Evolutionary conservation across 2,797 vertebrate genomes (phyloP).

Genomic region (Hipposideros larvatus): DNA sequence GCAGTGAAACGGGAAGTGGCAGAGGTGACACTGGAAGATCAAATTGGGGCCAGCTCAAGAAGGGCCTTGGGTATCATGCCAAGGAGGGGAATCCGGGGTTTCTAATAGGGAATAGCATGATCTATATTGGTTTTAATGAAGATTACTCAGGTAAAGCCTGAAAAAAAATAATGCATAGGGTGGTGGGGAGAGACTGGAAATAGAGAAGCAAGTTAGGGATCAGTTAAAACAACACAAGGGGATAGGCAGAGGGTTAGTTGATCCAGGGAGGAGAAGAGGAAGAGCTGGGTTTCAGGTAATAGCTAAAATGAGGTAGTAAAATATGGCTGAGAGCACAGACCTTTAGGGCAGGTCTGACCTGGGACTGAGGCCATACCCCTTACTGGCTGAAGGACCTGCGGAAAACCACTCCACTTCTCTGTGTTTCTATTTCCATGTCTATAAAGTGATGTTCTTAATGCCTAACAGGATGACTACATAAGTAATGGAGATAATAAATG

Average conservation of each 20-base stretch:
- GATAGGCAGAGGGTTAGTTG: not conserved
- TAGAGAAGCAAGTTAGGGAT: not conserved
- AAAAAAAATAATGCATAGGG: not conserved
- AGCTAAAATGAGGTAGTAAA: not conserved
- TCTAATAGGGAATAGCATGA: not conserved
- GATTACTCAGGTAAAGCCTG: not conserved
- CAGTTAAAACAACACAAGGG: not conserved
- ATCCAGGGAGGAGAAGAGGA: not conserved
- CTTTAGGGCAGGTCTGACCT: not conserved
- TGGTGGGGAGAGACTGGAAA: not conserved
- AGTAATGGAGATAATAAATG: not conserved
- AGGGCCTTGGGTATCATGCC: not conserved
- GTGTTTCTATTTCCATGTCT: not conserved
- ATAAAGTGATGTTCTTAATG: not conserved
- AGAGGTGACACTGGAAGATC: not conserved
- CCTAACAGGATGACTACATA: not conserved
- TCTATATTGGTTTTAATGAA: not conserved
- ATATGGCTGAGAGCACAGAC: not conserved
- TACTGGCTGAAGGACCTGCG: not conserved
- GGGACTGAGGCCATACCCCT: not conserved
- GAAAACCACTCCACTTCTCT: not conserved
- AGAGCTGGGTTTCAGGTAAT: not conserved
- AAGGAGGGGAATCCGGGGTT: not conserved
- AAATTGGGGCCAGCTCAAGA: not conserved
- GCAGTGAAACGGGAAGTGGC: not conserved